These are phyloP conservation scores for Alosa sapidissima DNA, from an alignment of 2,797 vertebrate species.

Conservation along the genomic window DNA sequence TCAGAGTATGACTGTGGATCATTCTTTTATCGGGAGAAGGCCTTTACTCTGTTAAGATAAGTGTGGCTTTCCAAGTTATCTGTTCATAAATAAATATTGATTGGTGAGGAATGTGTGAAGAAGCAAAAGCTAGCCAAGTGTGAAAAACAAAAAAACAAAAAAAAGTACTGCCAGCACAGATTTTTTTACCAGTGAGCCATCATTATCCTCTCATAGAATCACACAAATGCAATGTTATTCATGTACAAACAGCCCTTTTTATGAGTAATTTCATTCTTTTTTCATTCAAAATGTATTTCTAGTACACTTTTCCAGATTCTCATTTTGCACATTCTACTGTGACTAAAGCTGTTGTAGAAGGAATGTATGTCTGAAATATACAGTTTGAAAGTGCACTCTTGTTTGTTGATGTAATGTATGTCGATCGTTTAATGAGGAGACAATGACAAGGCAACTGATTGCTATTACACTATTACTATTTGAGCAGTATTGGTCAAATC, in stretches of 20 bases:
- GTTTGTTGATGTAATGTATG: background rate
- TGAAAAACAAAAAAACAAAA: background rate
- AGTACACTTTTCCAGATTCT: too few relatives aligned
- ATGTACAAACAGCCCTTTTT: background rate
- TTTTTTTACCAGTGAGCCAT: background rate
- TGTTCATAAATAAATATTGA: slow-evolving; percentile 11
- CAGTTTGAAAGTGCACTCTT: background rate
- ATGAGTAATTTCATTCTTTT: background rate
- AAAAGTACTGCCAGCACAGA: background rate
- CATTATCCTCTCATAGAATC: background rate
- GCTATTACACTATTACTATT: background rate
- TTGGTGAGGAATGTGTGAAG: background rate
- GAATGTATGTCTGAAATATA: background rate
- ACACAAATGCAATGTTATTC: background rate
- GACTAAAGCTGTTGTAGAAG: background rate
- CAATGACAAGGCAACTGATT: background rate
- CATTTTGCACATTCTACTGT: too few relatives aligned
- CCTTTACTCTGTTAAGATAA: background rate
- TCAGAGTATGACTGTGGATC: background rate
- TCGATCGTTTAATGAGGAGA: background rate
- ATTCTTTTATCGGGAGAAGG: slow-evolving; percentile 2
- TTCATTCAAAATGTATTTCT: too few relatives aligned
- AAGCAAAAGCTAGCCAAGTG: background rate
- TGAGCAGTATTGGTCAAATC: background rate
- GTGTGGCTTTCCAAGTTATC: slow-evolving; percentile 11